Evolutionary conservation across 92 coral and sea anemone genomes (phyloP), one percentile per base, ranked within the genome.

Genomic region (Palythoa grandis): DNA sequence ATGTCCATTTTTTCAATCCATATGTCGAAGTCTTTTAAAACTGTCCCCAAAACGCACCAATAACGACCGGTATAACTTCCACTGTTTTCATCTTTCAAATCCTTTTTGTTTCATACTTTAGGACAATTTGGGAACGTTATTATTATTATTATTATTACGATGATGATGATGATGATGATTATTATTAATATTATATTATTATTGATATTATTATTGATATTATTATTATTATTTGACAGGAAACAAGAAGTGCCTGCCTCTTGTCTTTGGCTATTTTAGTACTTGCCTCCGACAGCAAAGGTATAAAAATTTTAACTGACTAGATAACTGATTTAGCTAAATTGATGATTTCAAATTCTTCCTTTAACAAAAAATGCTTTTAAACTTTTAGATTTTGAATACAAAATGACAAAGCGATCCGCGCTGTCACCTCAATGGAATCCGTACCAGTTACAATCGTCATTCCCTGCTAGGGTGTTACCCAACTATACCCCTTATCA

Each of bases 251-350:
- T 5, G 73, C 74, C 5, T 65, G 58, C 52, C 61, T 80, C n/a
- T 47, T 80, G n/a, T 65, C 85, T 23, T 20, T 80, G 74, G 47
- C 29, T 4, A 61, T 63, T 20, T 13, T 80, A 10, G 29, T 48
- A 20, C 61, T 80, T 11, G 74, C 85, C 7, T 80, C 85, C 38
- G 60, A 80, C 20, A 80, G 20, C 15, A 65, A 80, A 66, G 85
- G 85, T 80, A 68, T 53, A 53, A 50, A 52, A 22, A 16, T 43
- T 3, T 11, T 17, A 39, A 11, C 23, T 76, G 1, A 13, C 23
- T 22, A 4, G 11, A 23, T 35, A 53, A 5, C 19, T 4, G 5
- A 10, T 69, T 22, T 67, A 25, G 6, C 48, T 5, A 43, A 12
- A 13, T 20, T 4, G 5, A 11, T 47, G n/a, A 19, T 20, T 22